Base-by-base conservation (phyloP, 2,888 invertebrate species). In the Steinernema hermaphroditum region DNA sequence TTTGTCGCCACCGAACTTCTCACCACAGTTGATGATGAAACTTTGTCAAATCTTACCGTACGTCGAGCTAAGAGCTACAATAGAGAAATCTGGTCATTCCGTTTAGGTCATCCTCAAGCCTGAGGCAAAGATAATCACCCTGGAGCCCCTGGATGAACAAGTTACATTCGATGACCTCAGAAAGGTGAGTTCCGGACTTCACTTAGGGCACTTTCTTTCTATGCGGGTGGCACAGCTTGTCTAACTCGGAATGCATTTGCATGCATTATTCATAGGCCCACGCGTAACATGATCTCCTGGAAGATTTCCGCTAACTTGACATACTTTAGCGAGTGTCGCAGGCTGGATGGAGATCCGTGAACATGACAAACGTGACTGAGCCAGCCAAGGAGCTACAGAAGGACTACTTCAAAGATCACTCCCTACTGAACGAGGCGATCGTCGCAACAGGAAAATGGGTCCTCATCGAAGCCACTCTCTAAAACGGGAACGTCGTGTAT, bases 1-100 rank as follows among this genome's bases (percentile, higher is more conserved):
- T 70, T 84, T 46, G 72, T 83, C 19, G 80, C 80, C 57, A 82
- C 82, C 29, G 83, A 84, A 70, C 68, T 83, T 24, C 71, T 84
- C 24, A 19, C 74, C 29, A 75, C 77, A 16, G 69, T 73, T 24
- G 72, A 74, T n/a, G 81, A 76, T 24, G 75, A 77, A 2, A 76
- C 76, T 22, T 14, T 77, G 9, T 14, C 22, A 12, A 19, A 68
- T 16, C 70, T 79, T 24, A 27, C 72, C 57, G 78, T 77, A 37
- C 70, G 70, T 74, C 50, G 49, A 32, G 22, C 19, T 9, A 69
- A 72, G 19, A 19, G 14, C 12, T 14, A 27, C 22, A 37, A 4
- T 12, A 37, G 12, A 37, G 37, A 37, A 37, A 4, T n/a, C n/a
- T n/a, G n/a, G 12, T 37, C 37, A 12, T 14, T 41, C n/a, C 62